Base-by-base conservation (phyloP, 2,888 invertebrate genomes). In the Oscheius sp. region DNA sequence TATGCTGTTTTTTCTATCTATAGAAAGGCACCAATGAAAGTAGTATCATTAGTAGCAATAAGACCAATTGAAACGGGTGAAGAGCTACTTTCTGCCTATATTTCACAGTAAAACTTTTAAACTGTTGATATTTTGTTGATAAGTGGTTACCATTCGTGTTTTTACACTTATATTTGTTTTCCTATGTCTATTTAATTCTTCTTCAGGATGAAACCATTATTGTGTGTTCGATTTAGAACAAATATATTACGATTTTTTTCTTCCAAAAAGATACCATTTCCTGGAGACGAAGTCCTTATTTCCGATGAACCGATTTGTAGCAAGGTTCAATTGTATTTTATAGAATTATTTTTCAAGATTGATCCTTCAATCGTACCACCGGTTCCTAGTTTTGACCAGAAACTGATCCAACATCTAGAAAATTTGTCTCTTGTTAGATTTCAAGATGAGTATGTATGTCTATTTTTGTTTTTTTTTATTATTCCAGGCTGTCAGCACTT, bases 391-490 rank as follows among this genome's bases (percentile, higher is more conserved):
- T 72, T 78, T 26, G 73, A 76, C 62, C 38, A 62, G 2, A 68
- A 71, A 50, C 61, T 76, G 12, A 75, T 77, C 20, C 44, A 54
- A 22, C 75, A 78, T 41, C 66, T 78, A 9, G 78, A 78, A 50
- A 57, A 71, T 12, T 67, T 78, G 0, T 78, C 78, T 5, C 50
- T 78, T 1, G 68, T 78, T 17, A 63, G 75, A 17, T 78, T 78
- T 32, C 69, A 69, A 38, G 68, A 71, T 5, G 73, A 78, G 47
- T 36, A 41, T 47, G 41, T 59, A 33, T 8, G 41, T 38, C 14
- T 22, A 8, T 59, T 24, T 8, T 41, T 12, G 8, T 24, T 32
- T 33, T n/a, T 26, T 8, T 5, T 30, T 22, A 3, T 57, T n/a
- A 44, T 47, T 47, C 8, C 72, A 78, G 64, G 76, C 74, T 26